Percentiles rank a stretch among this genome's conserved stretches.
Conservation (phyloP, 2,113 vertebrate genomes). For the Neogobius melanostomus region DNA sequence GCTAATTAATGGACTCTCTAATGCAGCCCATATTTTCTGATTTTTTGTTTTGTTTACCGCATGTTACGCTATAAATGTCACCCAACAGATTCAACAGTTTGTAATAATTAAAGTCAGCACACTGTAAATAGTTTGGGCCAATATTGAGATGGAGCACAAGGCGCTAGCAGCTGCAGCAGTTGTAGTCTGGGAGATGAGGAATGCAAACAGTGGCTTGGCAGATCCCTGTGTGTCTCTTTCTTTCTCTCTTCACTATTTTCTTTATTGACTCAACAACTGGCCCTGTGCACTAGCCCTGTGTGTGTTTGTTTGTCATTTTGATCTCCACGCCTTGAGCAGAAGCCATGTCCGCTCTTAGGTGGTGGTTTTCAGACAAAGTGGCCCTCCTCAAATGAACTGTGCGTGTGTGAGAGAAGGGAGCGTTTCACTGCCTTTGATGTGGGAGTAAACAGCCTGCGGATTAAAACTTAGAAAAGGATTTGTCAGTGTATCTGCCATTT, state of each 20-base stretch:
- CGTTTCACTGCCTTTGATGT: slow-evolving; percentile 55
- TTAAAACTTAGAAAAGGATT: slow-evolving; percentile 7
- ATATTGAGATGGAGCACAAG: background rate
- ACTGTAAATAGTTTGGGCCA: background rate
- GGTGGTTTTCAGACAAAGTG: slow-evolving; percentile 60
- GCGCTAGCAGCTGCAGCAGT: slow-evolving; percentile 33
- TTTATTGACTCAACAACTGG: slow-evolving; percentile 66
- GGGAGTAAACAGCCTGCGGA: slow-evolving; percentile 46
- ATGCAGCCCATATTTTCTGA: background rate
- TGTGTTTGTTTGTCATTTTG: slow-evolving; percentile 37
- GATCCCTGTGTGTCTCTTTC: slow-evolving; percentile 56
- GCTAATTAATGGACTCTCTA: background rate
- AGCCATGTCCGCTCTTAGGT: slow-evolving; percentile 51
- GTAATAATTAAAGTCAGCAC: slow-evolving; percentile 11
- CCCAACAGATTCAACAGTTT: background rate
- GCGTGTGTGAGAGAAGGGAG: slow-evolving; percentile 43
- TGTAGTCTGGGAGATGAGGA: slow-evolving; percentile 41
- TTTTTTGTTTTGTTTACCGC: background rate
- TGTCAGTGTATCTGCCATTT: slow-evolving; percentile 2
- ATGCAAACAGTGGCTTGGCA: slow-evolving; percentile 70
- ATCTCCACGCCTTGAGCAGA: slow-evolving; percentile 54
- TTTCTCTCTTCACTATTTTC: slow-evolving; percentile 43
- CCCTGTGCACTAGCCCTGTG: slow-evolving; percentile 35
- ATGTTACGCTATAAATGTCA: background rate
- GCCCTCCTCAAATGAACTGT: slow-evolving; percentile 54